phyloP scores from a whole-genome alignment of 2,113 vertebrate genomes.

The Columbina picui region DNA sequence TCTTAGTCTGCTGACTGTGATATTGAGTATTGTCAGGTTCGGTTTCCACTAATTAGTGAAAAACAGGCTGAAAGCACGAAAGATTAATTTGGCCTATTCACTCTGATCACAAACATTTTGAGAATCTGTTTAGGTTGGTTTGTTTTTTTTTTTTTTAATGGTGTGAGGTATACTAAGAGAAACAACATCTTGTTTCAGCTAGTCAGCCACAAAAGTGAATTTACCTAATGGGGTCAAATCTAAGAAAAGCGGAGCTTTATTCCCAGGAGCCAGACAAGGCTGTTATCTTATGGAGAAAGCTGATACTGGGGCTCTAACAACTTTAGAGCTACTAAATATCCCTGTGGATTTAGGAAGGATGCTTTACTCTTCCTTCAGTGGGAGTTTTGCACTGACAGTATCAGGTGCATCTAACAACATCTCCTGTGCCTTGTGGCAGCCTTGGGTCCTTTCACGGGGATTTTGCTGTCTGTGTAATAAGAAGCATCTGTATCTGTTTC shows the following conservation, averaged over 20 bases:
- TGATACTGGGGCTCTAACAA: not conserved
- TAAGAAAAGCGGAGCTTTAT: not conserved
- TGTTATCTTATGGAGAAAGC: not conserved
- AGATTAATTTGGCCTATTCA: constrained; percentile 60
- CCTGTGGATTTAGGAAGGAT: not conserved
- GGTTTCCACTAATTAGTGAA: constrained; percentile 58
- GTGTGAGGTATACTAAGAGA: constrained; percentile 5
- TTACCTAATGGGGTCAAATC: constrained; percentile 49
- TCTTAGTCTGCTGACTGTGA: constrained; percentile 47
- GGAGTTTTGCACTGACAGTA: not conserved
- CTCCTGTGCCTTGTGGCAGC: not conserved
- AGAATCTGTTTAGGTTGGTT: constrained; percentile 33
- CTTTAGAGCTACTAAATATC: not conserved
- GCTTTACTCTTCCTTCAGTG: not conserved
- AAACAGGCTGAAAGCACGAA: constrained; percentile 60
- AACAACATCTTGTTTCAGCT: not conserved
- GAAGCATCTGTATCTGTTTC: not conserved
- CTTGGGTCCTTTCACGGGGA: not conserved
- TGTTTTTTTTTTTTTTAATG: constrained; percentile 29
- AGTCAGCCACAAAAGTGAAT: constrained; percentile 6
- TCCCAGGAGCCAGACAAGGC: not conserved
- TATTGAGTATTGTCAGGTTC: constrained; percentile 56
- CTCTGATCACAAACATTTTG: constrained; percentile 52
- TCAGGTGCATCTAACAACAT: not conserved
- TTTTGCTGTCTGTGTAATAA: not conserved